These are phyloP conservation scores for Syncerus caffer DNA, from an alignment of 2,797 vertebrate species.

Conservation along the genomic window DNA sequence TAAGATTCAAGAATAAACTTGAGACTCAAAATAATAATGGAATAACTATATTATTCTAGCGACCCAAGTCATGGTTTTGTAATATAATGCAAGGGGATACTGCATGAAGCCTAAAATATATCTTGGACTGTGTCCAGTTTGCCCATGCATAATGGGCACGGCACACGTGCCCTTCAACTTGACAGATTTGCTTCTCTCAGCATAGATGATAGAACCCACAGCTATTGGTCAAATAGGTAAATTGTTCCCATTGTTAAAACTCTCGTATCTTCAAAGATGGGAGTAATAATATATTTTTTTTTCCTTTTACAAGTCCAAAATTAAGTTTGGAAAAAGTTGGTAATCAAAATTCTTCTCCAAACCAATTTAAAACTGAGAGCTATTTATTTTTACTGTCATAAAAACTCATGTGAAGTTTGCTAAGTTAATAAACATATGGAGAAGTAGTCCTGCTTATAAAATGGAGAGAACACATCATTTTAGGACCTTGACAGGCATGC, in stretches of 20 bases:
- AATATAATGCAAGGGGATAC: not conserved
- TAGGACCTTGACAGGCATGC: not conserved
- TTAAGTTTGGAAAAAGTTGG: not conserved
- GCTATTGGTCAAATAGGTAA: conserved; percentile 8
- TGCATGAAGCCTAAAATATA: not conserved
- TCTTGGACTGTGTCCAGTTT: conserved; percentile 22
- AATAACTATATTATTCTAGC: not conserved
- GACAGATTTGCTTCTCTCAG: conserved; percentile 1
- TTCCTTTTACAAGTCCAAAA: conserved; percentile 48
- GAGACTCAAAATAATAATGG: not conserved
- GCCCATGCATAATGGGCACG: not conserved
- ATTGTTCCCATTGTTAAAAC: conserved; percentile 24
- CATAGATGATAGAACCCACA: not conserved
- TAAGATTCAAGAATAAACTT: conserved; percentile 21
- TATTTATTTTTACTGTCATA: conserved; percentile 18
- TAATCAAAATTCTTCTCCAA: not conserved
- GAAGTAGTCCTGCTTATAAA: not conserved
- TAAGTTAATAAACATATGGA: not conserved
- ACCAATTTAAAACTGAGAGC: conserved; percentile 25
- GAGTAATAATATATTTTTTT: not conserved
- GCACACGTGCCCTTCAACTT: not conserved
- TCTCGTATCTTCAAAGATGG: not conserved
- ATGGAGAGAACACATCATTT: not conserved
- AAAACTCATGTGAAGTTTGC: conserved; percentile 19
- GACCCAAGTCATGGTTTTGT: not conserved